Base-by-base conservation (phyloP, 2,113 vertebrate species). In the Calonectris borealis region DNA sequence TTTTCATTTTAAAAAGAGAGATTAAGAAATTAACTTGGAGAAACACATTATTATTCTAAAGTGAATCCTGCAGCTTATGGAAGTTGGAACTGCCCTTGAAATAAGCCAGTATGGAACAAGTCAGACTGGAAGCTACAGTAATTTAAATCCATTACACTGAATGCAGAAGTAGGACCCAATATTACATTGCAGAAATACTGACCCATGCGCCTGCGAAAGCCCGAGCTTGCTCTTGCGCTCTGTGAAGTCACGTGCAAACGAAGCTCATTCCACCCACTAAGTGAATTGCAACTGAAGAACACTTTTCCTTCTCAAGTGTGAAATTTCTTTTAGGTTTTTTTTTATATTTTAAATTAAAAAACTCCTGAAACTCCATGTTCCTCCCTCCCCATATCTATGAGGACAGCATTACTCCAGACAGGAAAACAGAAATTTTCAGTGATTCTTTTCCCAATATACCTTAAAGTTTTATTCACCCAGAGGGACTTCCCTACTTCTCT, bases 391-490 rank as follows among this genome's bases (percentile, higher is more conserved):
- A 2, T 51, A 48, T 32, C 25, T 66, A 10, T 15, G 34, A 94
- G 31, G 46, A 57, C 29, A 76, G 52, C 25, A 61, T 42, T 89
- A 32, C 32, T 83, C 46, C 40, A 93, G 60, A 87, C 14, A 90
- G 51, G 71, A 90, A 91, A 86, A 46, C 5, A 76, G 87, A 88
- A 86, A 94, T 88, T 90, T 95, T 79, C 80, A 86, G 79, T 54
- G 61, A 93, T 92, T 83, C 82, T 90, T 95, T 95, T 91, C 95
- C 80, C 90, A 94, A 94, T 90, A 95, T 93, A 93, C 96, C 94
- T 91, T 55, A 60, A 95, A 96, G 92, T 95, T 97, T 98, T 98
- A 97, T 93, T 97, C 94, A 95, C 76, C 78, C 88, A 52, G 61
- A 91, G 92, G 94, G 96, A 97, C 84, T 92, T 89, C 32, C 29